Evolutionary conservation across 2,888 invertebrate genomes (phyloP).

Genomic region (Drosophila niveifrons): DNA sequence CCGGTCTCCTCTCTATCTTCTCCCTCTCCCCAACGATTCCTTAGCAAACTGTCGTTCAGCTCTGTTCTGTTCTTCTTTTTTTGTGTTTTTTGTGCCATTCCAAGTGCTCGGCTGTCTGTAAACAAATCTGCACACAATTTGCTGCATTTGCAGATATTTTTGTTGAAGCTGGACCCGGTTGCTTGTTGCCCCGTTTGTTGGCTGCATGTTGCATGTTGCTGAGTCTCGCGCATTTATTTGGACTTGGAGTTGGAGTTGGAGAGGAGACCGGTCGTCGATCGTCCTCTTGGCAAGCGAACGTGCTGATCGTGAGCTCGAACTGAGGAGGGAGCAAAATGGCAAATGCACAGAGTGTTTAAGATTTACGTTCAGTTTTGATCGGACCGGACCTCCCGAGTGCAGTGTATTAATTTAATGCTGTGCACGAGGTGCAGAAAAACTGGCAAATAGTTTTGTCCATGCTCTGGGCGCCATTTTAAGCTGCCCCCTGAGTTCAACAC

Average conservation of each 20-base stretch:
- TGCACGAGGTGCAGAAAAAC: slow-evolving; percentile 34
- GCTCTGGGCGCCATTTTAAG: slow-evolving; percentile 37
- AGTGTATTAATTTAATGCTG: slow-evolving; percentile 78
- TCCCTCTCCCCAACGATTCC: background rate
- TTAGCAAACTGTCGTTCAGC: background rate
- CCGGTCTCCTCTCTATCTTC: background rate
- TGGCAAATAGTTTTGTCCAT: slow-evolving; percentile 41
- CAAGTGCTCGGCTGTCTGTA: slow-evolving; percentile 64
- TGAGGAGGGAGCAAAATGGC: slow-evolving; percentile 23
- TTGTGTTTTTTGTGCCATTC: slow-evolving; percentile 36
- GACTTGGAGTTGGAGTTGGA: slow-evolving; percentile 14
- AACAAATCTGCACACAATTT: slow-evolving; percentile 78
- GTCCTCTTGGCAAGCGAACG: slow-evolving; percentile 64
- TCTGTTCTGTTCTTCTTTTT: background rate
- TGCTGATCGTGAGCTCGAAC: slow-evolving; percentile 82
- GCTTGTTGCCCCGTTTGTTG: slow-evolving; percentile 14
- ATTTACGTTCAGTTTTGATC: slow-evolving; percentile 84
- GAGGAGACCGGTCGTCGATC: slow-evolving; percentile 4
- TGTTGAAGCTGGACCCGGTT: slow-evolving; percentile 42
- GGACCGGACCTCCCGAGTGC: slow-evolving; percentile 83
- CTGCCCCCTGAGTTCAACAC: slow-evolving; percentile 38
- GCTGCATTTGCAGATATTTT: slow-evolving; percentile 77
- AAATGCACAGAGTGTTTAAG: slow-evolving; percentile 68
- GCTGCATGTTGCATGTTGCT: slow-evolving; percentile 64
- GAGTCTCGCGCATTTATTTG: slow-evolving; percentile 67